Conservation (phyloP, 1,140 invertebrate species). For the Bradynema listronoti region DNA sequence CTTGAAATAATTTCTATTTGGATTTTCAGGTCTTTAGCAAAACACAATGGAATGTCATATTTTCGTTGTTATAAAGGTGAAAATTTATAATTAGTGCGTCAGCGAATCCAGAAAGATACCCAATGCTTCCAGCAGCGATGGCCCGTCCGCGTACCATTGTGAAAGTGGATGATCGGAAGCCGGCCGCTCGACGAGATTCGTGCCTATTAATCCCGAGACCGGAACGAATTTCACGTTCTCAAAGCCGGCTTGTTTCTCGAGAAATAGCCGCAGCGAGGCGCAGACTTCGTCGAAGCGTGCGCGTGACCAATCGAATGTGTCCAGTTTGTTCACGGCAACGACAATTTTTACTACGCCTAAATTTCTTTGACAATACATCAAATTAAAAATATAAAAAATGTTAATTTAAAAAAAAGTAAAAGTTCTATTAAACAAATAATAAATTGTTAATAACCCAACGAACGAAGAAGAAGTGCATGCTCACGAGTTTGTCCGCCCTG, state of each 20-base stretch:
- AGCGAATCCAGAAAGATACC: conserved; percentile 61
- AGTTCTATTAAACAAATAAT: conserved; percentile 18
- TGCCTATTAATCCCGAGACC: conserved; percentile 85
- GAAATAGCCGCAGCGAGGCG: conserved; percentile 74
- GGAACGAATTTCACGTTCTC: conserved; percentile 80
- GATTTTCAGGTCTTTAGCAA: too few species aligned
- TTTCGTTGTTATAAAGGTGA: conserved; percentile 9
- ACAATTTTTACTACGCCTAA: conserved; percentile 72
- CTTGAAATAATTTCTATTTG: too few species aligned
- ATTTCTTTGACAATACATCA: too few species aligned
- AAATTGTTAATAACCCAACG: conserved; percentile 66
- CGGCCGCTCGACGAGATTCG: conserved; percentile 76
- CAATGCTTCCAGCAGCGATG: conserved; percentile 73
- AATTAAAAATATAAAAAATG: conserved; percentile 11
- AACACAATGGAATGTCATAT: background rate
- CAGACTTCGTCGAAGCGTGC: conserved; percentile 79
- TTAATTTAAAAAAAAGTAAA: conserved; percentile 11
- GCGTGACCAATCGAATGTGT: conserved; percentile 61
- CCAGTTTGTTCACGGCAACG: conserved; percentile 63
- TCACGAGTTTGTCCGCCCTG: conserved; percentile 92
- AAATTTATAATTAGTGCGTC: background rate
- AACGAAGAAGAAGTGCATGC: conserved; percentile 84
- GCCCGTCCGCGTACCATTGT: conserved; percentile 78
- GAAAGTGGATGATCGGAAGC: conserved; percentile 67
- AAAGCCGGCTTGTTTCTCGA: conserved; percentile 75